Conservation (phyloP, 2,113 vertebrate genomes). For the Lagopus leucura region DNA sequence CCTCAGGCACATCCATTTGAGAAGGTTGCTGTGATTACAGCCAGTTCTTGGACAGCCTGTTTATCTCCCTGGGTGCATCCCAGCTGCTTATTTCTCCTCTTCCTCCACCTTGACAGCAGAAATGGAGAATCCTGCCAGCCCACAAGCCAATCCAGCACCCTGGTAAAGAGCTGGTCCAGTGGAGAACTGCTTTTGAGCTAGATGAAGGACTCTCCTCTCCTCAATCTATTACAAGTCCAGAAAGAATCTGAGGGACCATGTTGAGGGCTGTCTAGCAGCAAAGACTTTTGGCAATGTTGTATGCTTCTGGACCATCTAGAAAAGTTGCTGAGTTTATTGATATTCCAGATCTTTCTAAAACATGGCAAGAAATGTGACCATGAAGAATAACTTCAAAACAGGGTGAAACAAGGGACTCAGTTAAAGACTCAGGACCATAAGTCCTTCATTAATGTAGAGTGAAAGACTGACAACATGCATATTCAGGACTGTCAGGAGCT, state of each 20-base stretch:
- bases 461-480: background rate
- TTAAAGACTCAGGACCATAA: background rate
- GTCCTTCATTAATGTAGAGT: background rate
- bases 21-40: background rate
- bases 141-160: background rate
- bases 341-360: background rate
- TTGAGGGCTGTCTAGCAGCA: background rate
- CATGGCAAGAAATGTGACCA: background rate
- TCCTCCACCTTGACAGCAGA: background rate
- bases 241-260: background rate
- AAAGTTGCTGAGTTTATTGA: background rate
- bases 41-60: background rate
- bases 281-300: background rate
- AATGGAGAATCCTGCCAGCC: background rate
- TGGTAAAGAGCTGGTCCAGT: background rate
- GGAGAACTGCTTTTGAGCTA: background rate
- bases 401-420: background rate
- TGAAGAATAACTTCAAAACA: background rate
- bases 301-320: background rate
- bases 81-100: background rate
- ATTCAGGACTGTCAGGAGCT: background rate
- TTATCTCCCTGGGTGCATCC: background rate
- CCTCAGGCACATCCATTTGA: background rate
- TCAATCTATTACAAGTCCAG: background rate
- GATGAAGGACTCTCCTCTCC: background rate